Percentiles rank a stretch among this genome's conserved stretches.
Conservation (phyloP, 1,140 invertebrate species). For the Plutomurus gul region DNA sequence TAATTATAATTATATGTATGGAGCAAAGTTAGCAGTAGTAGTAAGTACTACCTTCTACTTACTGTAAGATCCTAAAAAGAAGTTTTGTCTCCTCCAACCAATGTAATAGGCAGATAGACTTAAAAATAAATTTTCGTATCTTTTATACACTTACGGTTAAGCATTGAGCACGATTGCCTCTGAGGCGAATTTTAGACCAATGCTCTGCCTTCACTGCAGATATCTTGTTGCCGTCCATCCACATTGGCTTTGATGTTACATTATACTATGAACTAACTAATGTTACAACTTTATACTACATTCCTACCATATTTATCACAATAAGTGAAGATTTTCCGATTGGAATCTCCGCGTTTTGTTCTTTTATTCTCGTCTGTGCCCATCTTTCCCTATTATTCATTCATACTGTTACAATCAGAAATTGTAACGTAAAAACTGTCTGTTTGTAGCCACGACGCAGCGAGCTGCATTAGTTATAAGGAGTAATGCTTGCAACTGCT, state of each 20-base stretch:
- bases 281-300: background rate
- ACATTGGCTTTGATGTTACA: background rate
- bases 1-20: conserved; percentile 28
- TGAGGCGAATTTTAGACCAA: conserved; percentile 26
- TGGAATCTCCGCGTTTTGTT: conserved; percentile 28
- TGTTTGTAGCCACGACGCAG: conserved; percentile 10
- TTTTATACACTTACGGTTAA: conserved; percentile 4
- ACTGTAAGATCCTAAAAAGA: conserved; percentile 13
- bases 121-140: conserved; percentile 23
- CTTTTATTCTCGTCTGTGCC: conserved; percentile 5
- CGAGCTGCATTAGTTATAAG: background rate
- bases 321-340: conserved; percentile 36
- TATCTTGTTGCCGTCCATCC: background rate
- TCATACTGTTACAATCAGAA: background rate
- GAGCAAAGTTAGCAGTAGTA: background rate
- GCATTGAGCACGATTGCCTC: conserved; percentile 35
- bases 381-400: conserved; percentile 35
- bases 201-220: background rate
- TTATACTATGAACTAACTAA: background rate
- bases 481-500: background rate
- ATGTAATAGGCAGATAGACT: conserved; percentile 22
- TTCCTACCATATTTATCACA: conserved; percentile 37
- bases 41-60: background rate
- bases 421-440: conserved; percentile 19
- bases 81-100: conserved; percentile 16